phyloP scores from a whole-genome alignment of 1,140 invertebrate genomes.

The Tetramorium simillimum region DNA sequence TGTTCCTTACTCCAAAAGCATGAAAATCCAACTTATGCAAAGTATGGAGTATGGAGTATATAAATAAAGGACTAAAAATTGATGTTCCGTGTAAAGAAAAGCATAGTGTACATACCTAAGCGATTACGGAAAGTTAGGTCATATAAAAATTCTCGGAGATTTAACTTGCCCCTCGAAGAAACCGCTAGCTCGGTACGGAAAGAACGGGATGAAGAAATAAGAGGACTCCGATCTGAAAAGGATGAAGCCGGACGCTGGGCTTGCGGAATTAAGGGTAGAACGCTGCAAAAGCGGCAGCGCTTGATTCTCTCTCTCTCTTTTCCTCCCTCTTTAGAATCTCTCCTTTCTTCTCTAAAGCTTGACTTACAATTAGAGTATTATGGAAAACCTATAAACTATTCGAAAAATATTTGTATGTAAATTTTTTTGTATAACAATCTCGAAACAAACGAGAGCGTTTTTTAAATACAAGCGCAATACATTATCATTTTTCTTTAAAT shows the following conservation, averaged over 20 bases:
- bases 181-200: not conserved
- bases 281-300: constrained; percentile 66
- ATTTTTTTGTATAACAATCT: not conserved
- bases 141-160: constrained; percentile 49
- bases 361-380: not conserved
- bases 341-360: constrained; percentile 22
- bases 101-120: not conserved
- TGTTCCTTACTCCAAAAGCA: not conserved
- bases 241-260: constrained; percentile 43
- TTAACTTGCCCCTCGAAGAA: constrained; percentile 23
- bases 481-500: not conserved
- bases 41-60: not conserved
- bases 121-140: constrained; percentile 50
- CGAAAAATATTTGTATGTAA: constrained; percentile 64
- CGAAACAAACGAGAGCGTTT: not conserved
- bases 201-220: constrained; percentile 51
- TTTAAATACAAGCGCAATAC: not conserved
- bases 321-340: not conserved
- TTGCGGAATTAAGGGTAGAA: constrained; percentile 73
- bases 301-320: constrained; percentile 32
- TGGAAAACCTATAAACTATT: constrained; percentile 62
- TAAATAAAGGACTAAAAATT: constrained; percentile 4
- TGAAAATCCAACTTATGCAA: not conserved
- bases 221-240: constrained; percentile 58
- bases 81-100: constrained; percentile 3